phyloP scores from a whole-genome alignment of 2,113 vertebrate species.

The Leiothrix lutea region DNA sequence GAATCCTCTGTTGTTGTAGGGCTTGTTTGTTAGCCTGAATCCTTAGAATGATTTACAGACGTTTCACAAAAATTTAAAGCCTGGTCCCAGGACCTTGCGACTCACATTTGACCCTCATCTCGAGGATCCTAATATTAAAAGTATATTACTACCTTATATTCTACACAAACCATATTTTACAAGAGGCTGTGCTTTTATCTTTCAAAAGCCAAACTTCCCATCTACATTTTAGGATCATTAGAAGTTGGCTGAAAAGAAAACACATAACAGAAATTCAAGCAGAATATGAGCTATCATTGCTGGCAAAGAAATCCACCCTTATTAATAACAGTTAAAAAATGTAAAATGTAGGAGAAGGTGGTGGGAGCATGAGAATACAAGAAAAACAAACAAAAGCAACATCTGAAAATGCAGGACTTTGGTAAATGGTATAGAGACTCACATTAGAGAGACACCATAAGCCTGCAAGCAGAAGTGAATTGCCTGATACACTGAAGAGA shows the following conservation, averaged over 20 bases:
- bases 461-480: neutral
- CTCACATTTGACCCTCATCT: neutral
- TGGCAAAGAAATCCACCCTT: neutral
- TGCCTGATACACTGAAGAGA: neutral
- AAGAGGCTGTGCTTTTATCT: neutral
- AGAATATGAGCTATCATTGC: neutral
- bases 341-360: neutral
- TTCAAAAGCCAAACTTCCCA: neutral
- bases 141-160: neutral
- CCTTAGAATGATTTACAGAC: neutral
- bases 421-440: neutral
- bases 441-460: neutral
- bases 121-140: neutral
- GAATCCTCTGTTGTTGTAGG: neutral
- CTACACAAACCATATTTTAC: neutral
- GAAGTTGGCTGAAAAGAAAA: neutral
- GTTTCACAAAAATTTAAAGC: neutral
- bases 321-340: neutral
- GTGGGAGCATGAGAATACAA: neutral
- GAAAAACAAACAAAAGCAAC: neutral
- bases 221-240: neutral
- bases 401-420: neutral
- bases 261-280: neutral
- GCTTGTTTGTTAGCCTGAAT: neutral
- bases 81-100: neutral